These are phyloP conservation scores for Montipora capricornis DNA, from an alignment of 64 coral and sea anemone species.

Conservation along the genomic window DNA sequence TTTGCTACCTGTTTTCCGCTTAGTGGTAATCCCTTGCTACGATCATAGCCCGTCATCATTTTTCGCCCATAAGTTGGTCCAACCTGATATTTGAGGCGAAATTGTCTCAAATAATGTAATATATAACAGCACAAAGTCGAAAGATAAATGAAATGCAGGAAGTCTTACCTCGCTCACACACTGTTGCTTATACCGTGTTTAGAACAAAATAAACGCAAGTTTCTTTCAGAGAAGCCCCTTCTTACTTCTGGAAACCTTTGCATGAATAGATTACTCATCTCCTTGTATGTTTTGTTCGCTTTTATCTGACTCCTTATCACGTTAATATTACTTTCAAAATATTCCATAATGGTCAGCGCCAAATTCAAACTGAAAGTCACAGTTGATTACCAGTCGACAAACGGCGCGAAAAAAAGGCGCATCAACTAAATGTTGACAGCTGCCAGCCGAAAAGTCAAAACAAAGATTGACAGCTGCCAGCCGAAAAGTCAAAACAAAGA, in stretches of 20 bases:
- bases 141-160: not conserved
- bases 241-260: conserved; percentile 10
- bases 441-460: not conserved
- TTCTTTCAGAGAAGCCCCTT: conserved; percentile 59
- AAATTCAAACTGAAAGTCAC: too few species aligned
- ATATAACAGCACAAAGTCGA: not conserved
- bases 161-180: conserved; percentile 44
- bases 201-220: too few species aligned
- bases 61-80: conserved; percentile 67
- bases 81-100: conserved; percentile 44
- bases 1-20: conserved; percentile 28
- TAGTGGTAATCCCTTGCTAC: conserved; percentile 50
- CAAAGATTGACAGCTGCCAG: not conserved
- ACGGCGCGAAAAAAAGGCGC: too few species aligned
- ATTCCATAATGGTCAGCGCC: too few species aligned
- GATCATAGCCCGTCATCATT: conserved; percentile 68
- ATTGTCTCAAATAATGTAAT: conserved; percentile 13
- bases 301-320: too few species aligned
- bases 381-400: too few species aligned
- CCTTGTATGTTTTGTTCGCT: too few species aligned
- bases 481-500: not conserved
- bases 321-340: too few species aligned
- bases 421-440: not conserved
- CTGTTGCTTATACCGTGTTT: too few species aligned
- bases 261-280: too few species aligned